Base-by-base conservation (phyloP, 2,888 invertebrate species). In the Leptopilina syphax region DNA sequence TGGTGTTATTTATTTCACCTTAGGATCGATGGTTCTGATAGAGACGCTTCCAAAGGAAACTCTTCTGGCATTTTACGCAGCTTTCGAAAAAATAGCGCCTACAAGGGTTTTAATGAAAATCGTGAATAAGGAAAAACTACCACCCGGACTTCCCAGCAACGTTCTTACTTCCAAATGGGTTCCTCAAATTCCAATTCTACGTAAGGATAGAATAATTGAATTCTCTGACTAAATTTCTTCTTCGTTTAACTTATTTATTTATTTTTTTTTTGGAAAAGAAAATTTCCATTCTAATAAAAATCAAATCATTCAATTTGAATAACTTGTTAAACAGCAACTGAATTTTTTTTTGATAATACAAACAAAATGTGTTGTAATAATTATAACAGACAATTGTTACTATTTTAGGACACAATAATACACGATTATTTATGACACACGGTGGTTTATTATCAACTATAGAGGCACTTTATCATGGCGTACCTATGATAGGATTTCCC, bases 371-470 rank as follows among this genome's bases (percentile, higher is more conserved):
- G 18, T 34, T 34, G 34, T 34, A 34, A 34, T 34, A 34, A 34
- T 34, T 34, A 1, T 27, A 27, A 27, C 18, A 18, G 18, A 18
- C 34, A 34, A 34, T 34, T 34, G 34, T 4, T 34, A 34, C 34
- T 34, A 34, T 34, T 34, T 44, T 78, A 90, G 90, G 86, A 57
- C 90, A 91, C 80, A 85, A 86, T 47, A 90, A 90, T 67, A 79
- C 84, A 0, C 85, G 83, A 63, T 86, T 79, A 9, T 91, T 91
- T 76, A 82, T 91, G 3, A 89, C 90, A 5, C 90, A 90, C 27
- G 90, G 89, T 0, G 90, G 90, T 4, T 79, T 90, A 5, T 88
- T 90, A 89, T 86, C 89, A 4, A 85, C 85, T 2, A 89, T 89
- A 70, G 90, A 90, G 76, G 86, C 90, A 6, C 82, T 90, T 78